A percentile compares a stretch with the other conserved stretches of the same genome.
These are phyloP conservation scores for Seriola dumerili DNA, from an alignment of 2,113 vertebrate genomes.

Conservation along the genomic window DNA sequence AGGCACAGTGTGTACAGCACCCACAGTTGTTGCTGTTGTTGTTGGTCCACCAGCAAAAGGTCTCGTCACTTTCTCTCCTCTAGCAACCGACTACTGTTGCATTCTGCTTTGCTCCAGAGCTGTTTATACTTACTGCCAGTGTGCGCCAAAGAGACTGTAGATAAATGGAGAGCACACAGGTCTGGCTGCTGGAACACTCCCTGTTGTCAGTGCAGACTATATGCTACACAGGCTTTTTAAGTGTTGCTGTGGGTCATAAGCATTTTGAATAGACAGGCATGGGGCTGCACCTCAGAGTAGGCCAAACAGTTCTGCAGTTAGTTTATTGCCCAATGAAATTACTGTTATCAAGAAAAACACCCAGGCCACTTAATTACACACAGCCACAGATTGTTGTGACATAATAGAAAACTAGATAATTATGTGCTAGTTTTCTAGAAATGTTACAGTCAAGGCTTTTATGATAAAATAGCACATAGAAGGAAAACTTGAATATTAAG, in stretches of 20 bases:
- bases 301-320: background rate
- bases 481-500: background rate
- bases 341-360: background rate
- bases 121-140: conserved; percentile 13
- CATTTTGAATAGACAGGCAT: background rate
- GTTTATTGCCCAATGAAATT: background rate
- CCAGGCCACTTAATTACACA: background rate
- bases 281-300: background rate
- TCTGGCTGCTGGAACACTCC: conserved; percentile 61
- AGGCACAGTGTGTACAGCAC: conserved; percentile 4
- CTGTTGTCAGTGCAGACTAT: conserved; percentile 39
- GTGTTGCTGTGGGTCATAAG: background rate
- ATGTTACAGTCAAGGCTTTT: background rate
- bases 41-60: background rate
- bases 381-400: background rate
- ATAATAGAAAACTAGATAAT: too few species aligned
- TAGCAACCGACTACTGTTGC: conserved; percentile 20
- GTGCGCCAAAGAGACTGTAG: background rate
- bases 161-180: background rate
- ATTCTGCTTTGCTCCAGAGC: background rate
- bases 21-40: conserved; percentile 13
- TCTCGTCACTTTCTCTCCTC: background rate
- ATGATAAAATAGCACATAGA: background rate
- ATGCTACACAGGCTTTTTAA: background rate
- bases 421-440: background rate